These are phyloP conservation scores for Zaprionus camerounensis DNA, from an alignment of 1,140 invertebrate genomes.

Conservation along the genomic window DNA sequence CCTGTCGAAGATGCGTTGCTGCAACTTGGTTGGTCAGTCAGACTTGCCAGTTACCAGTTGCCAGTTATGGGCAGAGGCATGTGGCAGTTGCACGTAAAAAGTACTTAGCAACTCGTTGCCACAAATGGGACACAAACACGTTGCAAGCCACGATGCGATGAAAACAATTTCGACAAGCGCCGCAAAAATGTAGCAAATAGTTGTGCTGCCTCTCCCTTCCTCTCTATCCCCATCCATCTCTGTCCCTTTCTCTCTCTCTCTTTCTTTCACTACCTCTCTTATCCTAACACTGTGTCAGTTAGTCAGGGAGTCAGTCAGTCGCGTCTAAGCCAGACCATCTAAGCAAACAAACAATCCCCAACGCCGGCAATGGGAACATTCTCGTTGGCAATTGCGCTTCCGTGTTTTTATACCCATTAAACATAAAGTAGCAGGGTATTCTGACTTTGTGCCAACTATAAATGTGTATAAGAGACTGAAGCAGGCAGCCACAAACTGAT, in stretches of 20 bases:
- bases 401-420: constrained; percentile 16
- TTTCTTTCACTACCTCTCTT: background rate
- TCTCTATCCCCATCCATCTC: background rate
- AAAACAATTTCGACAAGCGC: constrained; percentile 43
- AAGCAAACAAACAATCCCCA: constrained; percentile 45
- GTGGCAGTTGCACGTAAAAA: constrained; percentile 31
- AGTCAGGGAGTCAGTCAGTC: constrained; percentile 8
- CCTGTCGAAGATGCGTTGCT: background rate
- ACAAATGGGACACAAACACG: constrained; percentile 70
- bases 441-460: background rate
- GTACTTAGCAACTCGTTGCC: constrained; percentile 46
- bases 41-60: constrained; percentile 26
- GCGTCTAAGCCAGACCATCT: constrained; percentile 18
- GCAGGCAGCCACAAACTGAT: no score
- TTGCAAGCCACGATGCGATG: constrained; percentile 46
- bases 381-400: constrained; percentile 29
- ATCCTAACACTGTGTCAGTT: constrained; percentile 6
- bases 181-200: constrained; percentile 49
- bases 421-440: background rate
- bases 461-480: no score
- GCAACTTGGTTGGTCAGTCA: constrained; percentile 10
- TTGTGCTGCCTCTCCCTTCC: constrained; percentile 23
- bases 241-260: background rate
- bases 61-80: constrained; percentile 36
- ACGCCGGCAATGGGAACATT: constrained; percentile 54